A percentile compares a stretch with the other conserved stretches of the same genome.
These are phyloP conservation scores for Caenorhabditis sp. DNA, from an alignment of 2,888 invertebrate species.

Conservation along the genomic window DNA sequence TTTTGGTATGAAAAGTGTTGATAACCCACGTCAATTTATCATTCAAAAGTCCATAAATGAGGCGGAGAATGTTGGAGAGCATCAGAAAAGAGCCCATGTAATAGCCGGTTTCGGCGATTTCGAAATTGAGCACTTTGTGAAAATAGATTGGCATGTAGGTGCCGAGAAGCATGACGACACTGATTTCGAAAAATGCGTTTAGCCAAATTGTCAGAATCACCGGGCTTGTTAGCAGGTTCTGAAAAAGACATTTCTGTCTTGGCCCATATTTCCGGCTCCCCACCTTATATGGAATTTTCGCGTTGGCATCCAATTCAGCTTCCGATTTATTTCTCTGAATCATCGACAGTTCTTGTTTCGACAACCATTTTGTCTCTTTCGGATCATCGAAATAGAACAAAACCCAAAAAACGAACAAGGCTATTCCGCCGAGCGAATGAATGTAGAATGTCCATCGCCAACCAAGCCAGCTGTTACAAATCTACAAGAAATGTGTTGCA, in stretches of 20 bases:
- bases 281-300: constrained; percentile 46
- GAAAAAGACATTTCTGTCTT: constrained; percentile 5
- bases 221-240: constrained; percentile 48
- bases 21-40: constrained; percentile 51
- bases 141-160: constrained; percentile 59
- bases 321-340: constrained; percentile 50
- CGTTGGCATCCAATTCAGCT: constrained; percentile 42
- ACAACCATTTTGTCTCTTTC: constrained; percentile 30
- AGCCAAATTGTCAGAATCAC: constrained; percentile 54
- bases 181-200: constrained; percentile 57
- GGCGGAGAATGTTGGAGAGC: constrained; percentile 50
- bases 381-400: constrained; percentile 50
- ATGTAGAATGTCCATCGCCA: constrained; percentile 42
- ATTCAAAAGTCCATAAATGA: constrained; percentile 46
- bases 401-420: constrained; percentile 47
- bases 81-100: constrained; percentile 17
- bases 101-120: constrained; percentile 33
- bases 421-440: constrained; percentile 24
- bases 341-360: constrained; percentile 36
- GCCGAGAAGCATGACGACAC: constrained; percentile 47
- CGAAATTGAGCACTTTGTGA: constrained; percentile 40
- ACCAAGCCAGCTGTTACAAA: constrained; percentile 34
- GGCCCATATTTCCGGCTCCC: too few relatives aligned
- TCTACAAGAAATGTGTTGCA: too few relatives aligned
- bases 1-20: too few relatives aligned